Base-by-base conservation (phyloP, 1,140 invertebrate genomes). In the Archivesica marissinica region DNA sequence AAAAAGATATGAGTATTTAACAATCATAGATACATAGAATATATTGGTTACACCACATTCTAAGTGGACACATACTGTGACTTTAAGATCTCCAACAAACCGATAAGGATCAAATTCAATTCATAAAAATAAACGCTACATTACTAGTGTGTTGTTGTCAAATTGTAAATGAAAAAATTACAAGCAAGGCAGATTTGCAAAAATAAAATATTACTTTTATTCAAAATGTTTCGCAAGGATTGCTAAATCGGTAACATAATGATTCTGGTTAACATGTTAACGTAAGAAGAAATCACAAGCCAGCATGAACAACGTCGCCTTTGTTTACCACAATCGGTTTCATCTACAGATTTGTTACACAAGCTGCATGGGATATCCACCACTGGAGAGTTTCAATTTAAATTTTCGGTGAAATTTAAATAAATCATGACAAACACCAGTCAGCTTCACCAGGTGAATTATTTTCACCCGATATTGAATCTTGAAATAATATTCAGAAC, bases 321-420 rank as follows among this genome's bases (percentile, higher is more conserved):
- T 64, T 64, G 59, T 64, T 64, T 64, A 35, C 6, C 13, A 35
- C 38, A 64, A 64, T 64, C 59, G 30, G 3, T 25, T 64, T 35
- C 2, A 64, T 64, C 59, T 64, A 64, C n/a, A 33, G 59, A 64
- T 64, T 64, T 64, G 59, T 35, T 64, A 64, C 59, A 64, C 59
- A 64, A 33, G 59, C 59, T 11, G 30, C 59, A 64, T 64, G 59
- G 30, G 59, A 35, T 15, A 20, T 17, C n/a, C 33, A 64, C 59
- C 30, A 35, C 59, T 25, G 25, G 33, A 0, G 28, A 64, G 59
- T 64, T 64, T 64, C 30, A 64, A 64, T 64, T 64, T 64, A 1
- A 15, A 33, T 17, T 64, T n/a, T 64, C 30, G 33, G 38, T 64
- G 59, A 64, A 64, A 35, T 64, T 64, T 64, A 35, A 33, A 64